These are phyloP conservation scores for Malaclemys terrapin DNA, from an alignment of 2,113 vertebrate species.

Conservation along the genomic window DNA sequence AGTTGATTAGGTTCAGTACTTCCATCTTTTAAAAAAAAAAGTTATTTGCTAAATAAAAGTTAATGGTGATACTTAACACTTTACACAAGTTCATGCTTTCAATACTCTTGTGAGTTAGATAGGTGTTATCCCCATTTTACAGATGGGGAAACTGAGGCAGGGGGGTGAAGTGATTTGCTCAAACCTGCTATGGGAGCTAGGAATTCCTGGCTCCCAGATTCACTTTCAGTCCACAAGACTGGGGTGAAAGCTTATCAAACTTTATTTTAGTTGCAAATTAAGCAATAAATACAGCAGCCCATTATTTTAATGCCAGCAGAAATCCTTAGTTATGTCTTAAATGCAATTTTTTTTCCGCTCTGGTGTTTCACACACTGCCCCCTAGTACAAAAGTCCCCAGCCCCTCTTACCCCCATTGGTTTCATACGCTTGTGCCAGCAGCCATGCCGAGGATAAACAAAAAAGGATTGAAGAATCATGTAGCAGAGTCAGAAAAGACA, in stretches of 20 bases:
- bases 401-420: fast-evolving
- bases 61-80: neutral
- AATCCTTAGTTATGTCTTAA: neutral
- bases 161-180: neutral
- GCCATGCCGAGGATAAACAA: neutral
- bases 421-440: neutral
- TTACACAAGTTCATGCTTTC: neutral
- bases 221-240: neutral
- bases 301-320: fast-evolving
- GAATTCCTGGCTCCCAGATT: neutral
- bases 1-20: neutral
- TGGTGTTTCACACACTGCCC: neutral
- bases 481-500: neutral
- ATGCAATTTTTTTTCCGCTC: neutral
- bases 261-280: neutral
- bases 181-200: neutral
- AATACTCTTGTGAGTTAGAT: neutral
- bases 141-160: neutral
- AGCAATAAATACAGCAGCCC: neutral
- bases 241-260: fast-evolving
- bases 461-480: neutral
- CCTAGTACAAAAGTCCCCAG: neutral
- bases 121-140: neutral
- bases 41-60: neutral
- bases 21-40: neutral